Percentiles rank a stretch among this genome's conserved stretches.
Evolutionary conservation across 2,113 vertebrate species (phyloP).

Genomic region (Spilogale gracilis): DNA sequence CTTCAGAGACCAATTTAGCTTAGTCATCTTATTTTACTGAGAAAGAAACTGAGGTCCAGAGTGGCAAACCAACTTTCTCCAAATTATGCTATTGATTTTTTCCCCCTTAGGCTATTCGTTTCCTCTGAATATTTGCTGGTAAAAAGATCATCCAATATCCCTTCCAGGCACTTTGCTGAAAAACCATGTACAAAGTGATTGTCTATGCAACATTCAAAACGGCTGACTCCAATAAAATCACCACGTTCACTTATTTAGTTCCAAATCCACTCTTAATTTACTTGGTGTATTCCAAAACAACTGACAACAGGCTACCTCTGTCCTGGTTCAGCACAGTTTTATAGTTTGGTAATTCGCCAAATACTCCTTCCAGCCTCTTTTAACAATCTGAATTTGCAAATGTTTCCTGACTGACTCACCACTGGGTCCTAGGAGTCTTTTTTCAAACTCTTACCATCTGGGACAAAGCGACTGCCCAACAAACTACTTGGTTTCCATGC

Average conservation of each 20-base stretch:
- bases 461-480: not conserved
- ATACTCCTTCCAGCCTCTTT: not conserved
- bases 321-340: not conserved
- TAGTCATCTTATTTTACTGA: slow-evolving; percentile 26
- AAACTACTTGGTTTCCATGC: slow-evolving; percentile 54
- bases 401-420: slow-evolving; percentile 11
- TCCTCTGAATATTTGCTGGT: slow-evolving; percentile 26
- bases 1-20: not conserved
- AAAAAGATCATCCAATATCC: not conserved
- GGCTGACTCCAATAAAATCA: slow-evolving; percentile 43
- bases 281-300: not conserved
- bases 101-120: not conserved
- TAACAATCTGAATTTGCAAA: slow-evolving; percentile 41
- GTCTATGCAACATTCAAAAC: slow-evolving; percentile 9
- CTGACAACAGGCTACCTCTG: not conserved
- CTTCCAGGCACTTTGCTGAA: not conserved
- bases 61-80: not conserved
- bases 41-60: not conserved
- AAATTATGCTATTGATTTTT: not conserved
- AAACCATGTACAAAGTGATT: not conserved
- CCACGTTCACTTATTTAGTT: not conserved
- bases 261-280: slow-evolving; percentile 51
- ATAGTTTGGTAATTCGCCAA: slow-evolving; percentile 28
- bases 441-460: slow-evolving; percentile 21
- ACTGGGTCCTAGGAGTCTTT: not conserved